phyloP scores from a whole-genome alignment of 1,140 invertebrate genomes.

The Drosophila miranda region DNA sequence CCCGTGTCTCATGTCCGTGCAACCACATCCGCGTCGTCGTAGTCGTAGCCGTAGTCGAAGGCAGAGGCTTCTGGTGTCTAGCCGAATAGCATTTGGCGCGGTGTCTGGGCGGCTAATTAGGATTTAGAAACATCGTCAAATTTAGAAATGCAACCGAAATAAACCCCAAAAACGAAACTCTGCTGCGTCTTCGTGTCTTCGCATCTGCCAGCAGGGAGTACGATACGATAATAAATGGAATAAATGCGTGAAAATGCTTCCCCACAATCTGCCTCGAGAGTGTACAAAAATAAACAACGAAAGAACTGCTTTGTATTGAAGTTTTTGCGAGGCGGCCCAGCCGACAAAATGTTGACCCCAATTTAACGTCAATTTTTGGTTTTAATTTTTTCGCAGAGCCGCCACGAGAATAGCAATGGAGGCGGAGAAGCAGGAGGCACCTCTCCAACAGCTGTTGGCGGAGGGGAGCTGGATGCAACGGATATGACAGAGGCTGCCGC shows the following conservation, averaged over 20 bases:
- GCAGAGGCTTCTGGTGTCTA: conserved; percentile 39
- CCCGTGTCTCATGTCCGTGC: conserved; percentile 7
- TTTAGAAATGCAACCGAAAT: conserved; percentile 73
- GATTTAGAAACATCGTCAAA: conserved; percentile 78
- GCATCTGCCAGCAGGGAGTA: conserved; percentile 38
- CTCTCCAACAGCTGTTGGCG: neutral
- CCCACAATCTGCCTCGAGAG: conserved; percentile 19
- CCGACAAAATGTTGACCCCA: conserved; percentile 69
- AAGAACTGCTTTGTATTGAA: conserved; percentile 57
- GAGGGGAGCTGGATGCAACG: conserved; percentile 86
- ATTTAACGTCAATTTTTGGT: conserved; percentile 54
- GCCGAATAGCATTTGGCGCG: conserved; percentile 66
- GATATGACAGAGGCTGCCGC: conserved; percentile 88
- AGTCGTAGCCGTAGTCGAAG: conserved; percentile 2
- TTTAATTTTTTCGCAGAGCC: conserved; percentile 66
- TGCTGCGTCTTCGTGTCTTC: conserved; percentile 5
- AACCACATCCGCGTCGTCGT: conserved; percentile 40
- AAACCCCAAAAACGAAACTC: conserved; percentile 49
- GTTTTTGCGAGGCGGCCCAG: conserved; percentile 31
- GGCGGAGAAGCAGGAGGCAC: conserved; percentile 16
- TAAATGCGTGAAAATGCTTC: conserved; percentile 74
- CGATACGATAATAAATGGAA: conserved; percentile 70
- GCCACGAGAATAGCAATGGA: conserved; percentile 84
- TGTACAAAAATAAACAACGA: conserved; percentile 52
- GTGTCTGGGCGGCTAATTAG: conserved; percentile 73